Evolutionary conservation across 2,113 vertebrate species (phyloP).

Genomic region (Oxyura jamaicensis): DNA sequence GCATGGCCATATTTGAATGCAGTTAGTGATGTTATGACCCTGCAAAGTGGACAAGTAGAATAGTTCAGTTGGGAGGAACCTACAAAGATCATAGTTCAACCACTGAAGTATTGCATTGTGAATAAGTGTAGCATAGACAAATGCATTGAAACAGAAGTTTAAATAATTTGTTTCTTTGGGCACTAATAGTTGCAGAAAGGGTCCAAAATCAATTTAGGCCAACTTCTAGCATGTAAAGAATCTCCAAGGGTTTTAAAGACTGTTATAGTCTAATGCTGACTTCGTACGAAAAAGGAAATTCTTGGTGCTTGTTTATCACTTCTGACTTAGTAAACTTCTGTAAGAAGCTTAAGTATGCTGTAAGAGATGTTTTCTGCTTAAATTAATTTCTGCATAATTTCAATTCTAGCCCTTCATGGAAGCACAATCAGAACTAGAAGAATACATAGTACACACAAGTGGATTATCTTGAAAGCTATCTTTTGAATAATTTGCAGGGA

Average conservation of each 20-base stretch:
- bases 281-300: neutral
- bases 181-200: neutral
- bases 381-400: neutral
- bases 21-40: neutral
- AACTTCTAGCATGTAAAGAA: neutral
- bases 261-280: neutral
- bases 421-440: neutral
- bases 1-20: neutral
- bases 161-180: neutral
- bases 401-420: neutral
- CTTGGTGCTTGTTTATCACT: neutral
- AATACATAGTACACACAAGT: neutral
- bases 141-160: neutral
- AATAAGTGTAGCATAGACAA: neutral
- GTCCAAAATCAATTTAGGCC: neutral
- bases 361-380: neutral
- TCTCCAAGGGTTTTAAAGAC: neutral
- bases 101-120: neutral
- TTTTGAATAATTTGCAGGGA: neutral
- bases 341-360: too few relatives aligned
- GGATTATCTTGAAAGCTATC: slow-evolving; percentile 42
- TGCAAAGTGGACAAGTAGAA: neutral
- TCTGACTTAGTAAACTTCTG: neutral
- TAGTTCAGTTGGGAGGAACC: neutral
- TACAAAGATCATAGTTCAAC: neutral